phyloP scores from a whole-genome alignment of 2,888 invertebrate species.

The Boloria selene region DNA sequence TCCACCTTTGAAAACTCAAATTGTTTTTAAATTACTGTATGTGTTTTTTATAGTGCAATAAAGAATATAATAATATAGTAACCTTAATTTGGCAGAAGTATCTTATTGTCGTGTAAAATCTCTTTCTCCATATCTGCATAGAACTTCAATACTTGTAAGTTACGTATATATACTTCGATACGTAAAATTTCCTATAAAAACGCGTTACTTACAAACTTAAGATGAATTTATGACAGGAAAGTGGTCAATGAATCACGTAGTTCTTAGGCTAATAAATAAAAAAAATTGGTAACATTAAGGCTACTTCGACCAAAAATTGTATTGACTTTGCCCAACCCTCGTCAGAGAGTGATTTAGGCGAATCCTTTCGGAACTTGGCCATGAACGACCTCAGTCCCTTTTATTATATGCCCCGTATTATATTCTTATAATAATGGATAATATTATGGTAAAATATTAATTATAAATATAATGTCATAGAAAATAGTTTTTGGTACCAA shows the following conservation, averaged over 20 bases:
- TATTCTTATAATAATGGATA: conserved; percentile 14
- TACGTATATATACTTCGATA: too few species aligned
- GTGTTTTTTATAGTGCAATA: too few species aligned
- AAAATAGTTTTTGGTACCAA: neutral
- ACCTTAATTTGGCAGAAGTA: too few species aligned
- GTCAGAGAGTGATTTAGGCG: conserved; percentile 27
- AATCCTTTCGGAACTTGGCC: conserved; percentile 20
- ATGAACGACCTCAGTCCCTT: conserved; percentile 12
- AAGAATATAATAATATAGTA: too few species aligned
- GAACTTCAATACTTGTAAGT: too few species aligned
- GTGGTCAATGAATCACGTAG: conserved; percentile 18
- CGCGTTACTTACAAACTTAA: conserved; percentile 3
- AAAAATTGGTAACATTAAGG: conserved; percentile 21
- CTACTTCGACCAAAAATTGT: conserved; percentile 23
- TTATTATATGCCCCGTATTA: conserved; percentile 15
- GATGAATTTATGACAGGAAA: conserved; percentile 20
- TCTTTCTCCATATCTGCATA: too few species aligned
- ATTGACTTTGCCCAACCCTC: conserved; percentile 27
- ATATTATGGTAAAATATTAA: conserved; percentile 12
- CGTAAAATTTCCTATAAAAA: neutral
- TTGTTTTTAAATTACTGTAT: too few species aligned
- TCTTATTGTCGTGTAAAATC: too few species aligned
- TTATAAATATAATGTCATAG: conserved; percentile 1
- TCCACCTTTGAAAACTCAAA: too few species aligned
- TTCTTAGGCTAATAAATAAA: conserved; percentile 22